Evolutionary conservation across 2,888 invertebrate genomes (phyloP), one percentile per base, ranked within the genome.

Genomic region (Nephrotoma flavescens): DNA sequence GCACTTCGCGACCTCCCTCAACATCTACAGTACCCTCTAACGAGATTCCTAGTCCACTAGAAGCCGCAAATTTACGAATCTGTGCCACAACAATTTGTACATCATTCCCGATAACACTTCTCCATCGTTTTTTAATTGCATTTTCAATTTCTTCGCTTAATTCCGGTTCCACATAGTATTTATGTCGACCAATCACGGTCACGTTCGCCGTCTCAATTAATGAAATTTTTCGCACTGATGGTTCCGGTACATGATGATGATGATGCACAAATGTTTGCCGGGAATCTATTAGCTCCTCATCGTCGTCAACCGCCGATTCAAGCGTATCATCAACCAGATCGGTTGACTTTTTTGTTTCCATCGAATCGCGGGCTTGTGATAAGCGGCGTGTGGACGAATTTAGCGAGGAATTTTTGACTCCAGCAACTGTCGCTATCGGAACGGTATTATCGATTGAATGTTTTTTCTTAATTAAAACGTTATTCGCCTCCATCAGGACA

Each of bases 11-110:
- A 0, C 99, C 99, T 0, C 99, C 99, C 90, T 97, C 96, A 86
- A 99, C 98, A 91, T 99, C 99, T 71, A 99, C 99, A 0, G 99
- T 99, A 86, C 99, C 99, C 91, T 99, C 99, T 88, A 99, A 93
- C 86, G 98, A 99, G 89, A 99, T 98, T 47, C 99, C 99, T 87
- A 99, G 93, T 2, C 99, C 99, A 85, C 98, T 98, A 83, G 97
- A 97, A 89, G 97, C 97, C 15, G 95, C 95, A 89, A 96, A 96
- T 92, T 97, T 97, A 88, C 95, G 95, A 88, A 97, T 92, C 90
- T 97, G 96, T 0, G 97, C 96, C 86, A 97, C 95, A 86, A 93
- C 95, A 89, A 97, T 96, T 90, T 96, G 95, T 87, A 94, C 94
- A 88, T 96, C 95, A 41, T 52, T 31, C 19, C 96, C 96, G 88